These are phyloP conservation scores for Aleiodes leptofemur DNA, from an alignment of 2,888 invertebrate species.

Conservation along the genomic window DNA sequence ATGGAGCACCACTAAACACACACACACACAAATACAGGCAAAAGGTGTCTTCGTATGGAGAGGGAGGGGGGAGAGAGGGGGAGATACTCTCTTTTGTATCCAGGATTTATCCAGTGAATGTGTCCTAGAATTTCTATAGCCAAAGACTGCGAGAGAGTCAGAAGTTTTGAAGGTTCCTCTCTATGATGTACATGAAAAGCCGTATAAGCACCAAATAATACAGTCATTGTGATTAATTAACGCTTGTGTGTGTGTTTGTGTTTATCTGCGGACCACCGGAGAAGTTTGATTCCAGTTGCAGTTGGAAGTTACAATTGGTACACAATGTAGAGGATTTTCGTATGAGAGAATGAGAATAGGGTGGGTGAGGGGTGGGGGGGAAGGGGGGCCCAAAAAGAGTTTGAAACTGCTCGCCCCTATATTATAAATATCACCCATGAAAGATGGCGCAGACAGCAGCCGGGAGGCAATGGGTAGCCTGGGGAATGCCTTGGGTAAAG, in stretches of 20 bases:
- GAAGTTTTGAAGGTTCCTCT: not conserved
- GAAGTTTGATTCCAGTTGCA: constrained; percentile 44
- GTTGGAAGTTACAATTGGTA: constrained; percentile 15
- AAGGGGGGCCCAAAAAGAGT: constrained; percentile 70
- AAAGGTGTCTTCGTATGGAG: constrained; percentile 51
- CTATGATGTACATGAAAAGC: constrained; percentile 19
- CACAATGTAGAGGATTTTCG: constrained; percentile 39
- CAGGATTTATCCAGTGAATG: constrained; percentile 68
- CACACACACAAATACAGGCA: constrained; percentile 31
- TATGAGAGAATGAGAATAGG: constrained; percentile 41
- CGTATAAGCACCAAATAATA: constrained; percentile 71
- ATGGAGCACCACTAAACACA: constrained; percentile 52
- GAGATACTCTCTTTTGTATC: constrained; percentile 61
- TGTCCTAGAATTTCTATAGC: constrained; percentile 62
- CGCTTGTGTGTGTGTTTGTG: constrained; percentile 47
- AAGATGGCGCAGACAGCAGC: constrained; percentile 76
- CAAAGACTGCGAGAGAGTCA: not conserved
- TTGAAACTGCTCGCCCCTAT: constrained; percentile 74
- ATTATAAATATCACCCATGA: constrained; percentile 75
- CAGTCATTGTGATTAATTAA: constrained; percentile 74
- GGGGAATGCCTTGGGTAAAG: constrained; percentile 72
- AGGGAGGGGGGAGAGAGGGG: constrained; percentile 11
- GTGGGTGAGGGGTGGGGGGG: constrained; percentile 46
- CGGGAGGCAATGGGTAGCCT: constrained; percentile 65
- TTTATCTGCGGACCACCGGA: constrained; percentile 51